phyloP scores from a whole-genome alignment of 2,888 invertebrate genomes.

The Caenorhabditis sulstoni region DNA sequence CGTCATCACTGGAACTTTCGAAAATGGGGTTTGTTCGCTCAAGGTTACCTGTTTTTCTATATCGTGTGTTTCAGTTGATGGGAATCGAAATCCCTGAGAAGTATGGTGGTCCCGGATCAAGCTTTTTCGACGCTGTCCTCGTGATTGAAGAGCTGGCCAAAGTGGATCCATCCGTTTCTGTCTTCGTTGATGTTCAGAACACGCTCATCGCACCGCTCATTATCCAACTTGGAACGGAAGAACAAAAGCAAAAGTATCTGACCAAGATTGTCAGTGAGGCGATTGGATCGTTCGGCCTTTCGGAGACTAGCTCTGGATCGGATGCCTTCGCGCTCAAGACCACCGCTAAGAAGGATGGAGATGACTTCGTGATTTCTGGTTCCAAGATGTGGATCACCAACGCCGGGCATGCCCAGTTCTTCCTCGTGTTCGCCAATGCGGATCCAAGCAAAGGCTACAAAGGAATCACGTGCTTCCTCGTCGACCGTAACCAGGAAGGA shows the following conservation, averaged over 20 bases:
- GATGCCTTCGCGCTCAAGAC: slow-evolving; percentile 97
- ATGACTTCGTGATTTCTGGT: slow-evolving; percentile 91
- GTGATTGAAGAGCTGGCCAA: slow-evolving; percentile 94
- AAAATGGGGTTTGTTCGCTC: slow-evolving; percentile 88
- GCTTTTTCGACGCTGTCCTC: slow-evolving; percentile 92
- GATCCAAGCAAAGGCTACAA: slow-evolving; percentile 75
- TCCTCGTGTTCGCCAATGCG: slow-evolving; percentile 83
- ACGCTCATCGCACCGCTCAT: slow-evolving; percentile 92
- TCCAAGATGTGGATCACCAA: slow-evolving; percentile 99
- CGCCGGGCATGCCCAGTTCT: slow-evolving; percentile 93
- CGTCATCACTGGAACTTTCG: slow-evolving; percentile 86
- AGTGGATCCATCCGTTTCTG: slow-evolving; percentile 90
- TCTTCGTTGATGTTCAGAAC: slow-evolving; percentile 94
- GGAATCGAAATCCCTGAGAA: slow-evolving; percentile 91
- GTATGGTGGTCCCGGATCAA: slow-evolving; percentile 88
- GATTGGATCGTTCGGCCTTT: slow-evolving; percentile 85
- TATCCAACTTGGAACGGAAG: slow-evolving; percentile 88
- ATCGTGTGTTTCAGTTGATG: slow-evolving; percentile 86
- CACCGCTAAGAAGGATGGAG: slow-evolving; percentile 89
- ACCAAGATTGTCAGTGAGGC: slow-evolving; percentile 89
- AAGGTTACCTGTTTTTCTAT: no score
- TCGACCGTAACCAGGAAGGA: slow-evolving; percentile 90
- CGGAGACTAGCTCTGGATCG: slow-evolving; percentile 92
- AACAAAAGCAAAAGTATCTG: slow-evolving; percentile 93
- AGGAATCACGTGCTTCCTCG: slow-evolving; percentile 92